Evolutionary conservation across 2,797 vertebrate genomes (phyloP).

Genomic region (Oophaga sylvatica): DNA sequence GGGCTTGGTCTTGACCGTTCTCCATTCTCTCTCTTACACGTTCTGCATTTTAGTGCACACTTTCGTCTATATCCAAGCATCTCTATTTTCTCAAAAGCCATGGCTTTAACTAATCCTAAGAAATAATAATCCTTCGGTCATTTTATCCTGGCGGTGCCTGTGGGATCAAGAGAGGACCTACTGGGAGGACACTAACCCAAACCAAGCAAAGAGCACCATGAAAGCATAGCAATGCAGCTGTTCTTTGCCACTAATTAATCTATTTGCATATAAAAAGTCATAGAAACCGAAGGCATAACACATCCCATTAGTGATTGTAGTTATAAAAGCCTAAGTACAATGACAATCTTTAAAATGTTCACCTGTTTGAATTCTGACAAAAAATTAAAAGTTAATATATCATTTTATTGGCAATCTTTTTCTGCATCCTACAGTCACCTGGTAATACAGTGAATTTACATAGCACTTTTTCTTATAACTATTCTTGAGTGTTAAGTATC

Average conservation of each 20-base stretch:
- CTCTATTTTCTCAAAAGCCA: slow-evolving; percentile 40
- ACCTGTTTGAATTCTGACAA: not conserved
- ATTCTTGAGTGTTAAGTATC: no score
- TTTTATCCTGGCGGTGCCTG: slow-evolving; percentile 50
- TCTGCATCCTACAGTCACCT: no score
- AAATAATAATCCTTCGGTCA: slow-evolving; percentile 57
- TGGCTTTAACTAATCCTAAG: slow-evolving; percentile 57
- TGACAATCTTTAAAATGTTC: not conserved
- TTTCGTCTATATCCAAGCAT: slow-evolving; percentile 48
- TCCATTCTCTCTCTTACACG: slow-evolving; percentile 22
- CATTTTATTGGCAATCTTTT: not conserved
- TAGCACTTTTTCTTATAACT: no score
- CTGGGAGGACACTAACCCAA: slow-evolving; percentile 52
- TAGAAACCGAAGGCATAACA: slow-evolving; percentile 19
- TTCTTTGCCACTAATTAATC: slow-evolving; percentile 35
- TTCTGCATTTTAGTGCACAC: slow-evolving; percentile 48
- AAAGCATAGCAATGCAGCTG: slow-evolving; percentile 44
- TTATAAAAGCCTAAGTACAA: not conserved
- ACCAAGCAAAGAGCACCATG: slow-evolving; percentile 25
- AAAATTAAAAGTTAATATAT: not conserved
- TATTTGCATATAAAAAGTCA: slow-evolving; percentile 54
- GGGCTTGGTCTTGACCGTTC: slow-evolving; percentile 35
- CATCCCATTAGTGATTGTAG: slow-evolving; percentile 2
- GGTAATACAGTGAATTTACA: no score
- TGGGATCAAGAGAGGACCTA: slow-evolving; percentile 46